Base-by-base conservation (phyloP, 2,797 vertebrate species). In the Manis javanica region DNA sequence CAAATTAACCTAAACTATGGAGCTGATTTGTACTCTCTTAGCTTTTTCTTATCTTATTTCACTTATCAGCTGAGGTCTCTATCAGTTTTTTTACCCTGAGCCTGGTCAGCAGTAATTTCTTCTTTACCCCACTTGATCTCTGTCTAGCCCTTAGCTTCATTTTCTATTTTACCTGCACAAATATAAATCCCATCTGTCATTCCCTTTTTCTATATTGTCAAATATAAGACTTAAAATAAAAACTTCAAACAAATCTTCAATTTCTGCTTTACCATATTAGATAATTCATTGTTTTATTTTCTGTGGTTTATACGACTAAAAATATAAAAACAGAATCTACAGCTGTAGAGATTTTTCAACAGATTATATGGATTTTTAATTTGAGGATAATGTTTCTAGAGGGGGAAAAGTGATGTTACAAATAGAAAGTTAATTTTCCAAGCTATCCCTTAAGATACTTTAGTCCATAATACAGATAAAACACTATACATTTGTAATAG, bases 81-180 rank as follows among this genome's bases (percentile, higher is more conserved):
- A 31, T 84, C 46, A 7, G 24, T 2, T 68, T 55, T 82, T 85
- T 96, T n/a, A 79, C 12, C 37, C 78, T 68, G 16, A 96, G 72
- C 72, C 5, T 0, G 0, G 15, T 77, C 23, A 7, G 5, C 26
- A 57, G 19, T 68, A 16, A 75, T 94, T 95, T 89, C 74, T 89
- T 92, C 91, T 61, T 55, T 85, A 42, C 57, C 39, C 37, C 12
- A 92, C 26, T 37, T 74, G 68, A 83, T 29, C 57, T 90, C 84
- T 81, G 26, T 34, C 26, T 49, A 91, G 6, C 63, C 91, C 61
- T 69, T 24, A 77, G 69, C 75, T 82, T 90, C 37, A 83, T 68
- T 75, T 91, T 95, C 79, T 86, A 53, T 51, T 96, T 95, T 59
- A 51, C 21, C 18, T 79, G 46, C 29, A 4, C 66, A 94, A 87